Evolutionary conservation across 1,140 invertebrate genomes (phyloP).

Genomic region (Phocides pigmalion): DNA sequence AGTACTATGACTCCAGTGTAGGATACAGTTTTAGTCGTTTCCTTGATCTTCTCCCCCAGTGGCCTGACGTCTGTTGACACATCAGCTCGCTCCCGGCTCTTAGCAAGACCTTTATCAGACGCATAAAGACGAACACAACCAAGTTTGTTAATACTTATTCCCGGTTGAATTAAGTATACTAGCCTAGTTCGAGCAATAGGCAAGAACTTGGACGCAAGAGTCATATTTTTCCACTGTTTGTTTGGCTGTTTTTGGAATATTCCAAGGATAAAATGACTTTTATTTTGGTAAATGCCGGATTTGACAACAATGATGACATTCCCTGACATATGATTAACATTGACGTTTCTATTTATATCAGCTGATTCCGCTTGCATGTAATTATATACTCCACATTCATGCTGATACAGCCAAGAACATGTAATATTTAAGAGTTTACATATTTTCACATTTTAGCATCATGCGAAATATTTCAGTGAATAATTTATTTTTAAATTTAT

Average conservation of each 20-base stretch:
- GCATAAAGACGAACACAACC: slow-evolving; percentile 55
- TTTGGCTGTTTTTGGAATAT: slow-evolving; percentile 22
- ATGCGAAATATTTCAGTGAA: too few relatives aligned
- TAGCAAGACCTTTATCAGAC: slow-evolving; percentile 62
- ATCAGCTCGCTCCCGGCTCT: slow-evolving; percentile 63
- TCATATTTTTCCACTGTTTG: slow-evolving; percentile 53
- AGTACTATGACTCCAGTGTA: slow-evolving; percentile 92
- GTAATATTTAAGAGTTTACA: too few relatives aligned
- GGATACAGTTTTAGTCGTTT: slow-evolving; percentile 93
- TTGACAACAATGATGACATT: slow-evolving; percentile 29
- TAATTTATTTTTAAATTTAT: too few relatives aligned
- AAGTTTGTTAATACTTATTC: slow-evolving; percentile 46
- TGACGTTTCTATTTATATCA: neutral
- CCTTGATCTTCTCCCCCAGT: slow-evolving; percentile 91
- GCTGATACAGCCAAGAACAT: too few relatives aligned
- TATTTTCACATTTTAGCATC: too few relatives aligned
- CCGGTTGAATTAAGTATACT: slow-evolving; percentile 48
- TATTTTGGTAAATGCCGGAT: slow-evolving; percentile 11
- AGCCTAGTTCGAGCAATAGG: slow-evolving; percentile 49
- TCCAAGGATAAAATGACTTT: slow-evolving; percentile 13
- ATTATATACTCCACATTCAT: too few relatives aligned
- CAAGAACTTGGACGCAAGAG: slow-evolving; percentile 69
- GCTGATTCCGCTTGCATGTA: too few relatives aligned
- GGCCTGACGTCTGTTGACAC: slow-evolving; percentile 86
- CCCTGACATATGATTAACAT: slow-evolving; percentile 6